These are phyloP conservation scores for Mesorhabditis spiculigera DNA, from an alignment of 2,888 invertebrate genomes.

Conservation along the genomic window DNA sequence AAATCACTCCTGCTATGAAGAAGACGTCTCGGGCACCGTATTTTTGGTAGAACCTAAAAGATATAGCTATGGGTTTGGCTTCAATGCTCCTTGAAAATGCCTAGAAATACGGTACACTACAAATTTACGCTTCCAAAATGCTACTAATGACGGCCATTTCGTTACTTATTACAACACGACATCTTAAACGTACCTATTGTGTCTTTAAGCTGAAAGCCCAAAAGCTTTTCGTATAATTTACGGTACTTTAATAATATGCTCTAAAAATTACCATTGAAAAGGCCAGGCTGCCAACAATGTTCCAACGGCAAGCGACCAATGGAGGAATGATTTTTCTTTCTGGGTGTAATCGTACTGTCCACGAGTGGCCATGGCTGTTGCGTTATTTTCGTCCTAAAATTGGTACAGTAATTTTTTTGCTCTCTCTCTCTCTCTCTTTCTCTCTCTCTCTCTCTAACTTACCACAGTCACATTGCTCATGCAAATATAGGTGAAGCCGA, in stretches of 20 bases:
- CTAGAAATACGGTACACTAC: too few species aligned
- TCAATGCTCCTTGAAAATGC: too few species aligned
- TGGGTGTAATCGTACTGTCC: constrained; percentile 23
- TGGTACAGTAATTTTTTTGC: neutral
- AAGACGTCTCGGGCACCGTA: constrained; percentile 47
- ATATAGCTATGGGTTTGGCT: too few species aligned
- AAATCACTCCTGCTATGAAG: constrained; percentile 42
- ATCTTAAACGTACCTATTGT: too few species aligned
- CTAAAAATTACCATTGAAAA: constrained; percentile 28
- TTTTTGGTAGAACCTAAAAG: constrained; percentile 34
- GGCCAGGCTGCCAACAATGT: constrained; percentile 44
- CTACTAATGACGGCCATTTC: too few species aligned
- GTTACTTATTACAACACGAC: too few species aligned
- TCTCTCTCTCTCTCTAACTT: neutral
- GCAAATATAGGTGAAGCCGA: constrained; percentile 52
- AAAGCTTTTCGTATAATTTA: neutral
- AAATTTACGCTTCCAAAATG: too few species aligned
- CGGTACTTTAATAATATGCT: neutral
- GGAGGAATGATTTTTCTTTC: constrained; percentile 36
- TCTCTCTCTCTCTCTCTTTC: neutral
- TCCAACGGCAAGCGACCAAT: constrained; percentile 46
- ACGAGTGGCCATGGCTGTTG: constrained; percentile 12
- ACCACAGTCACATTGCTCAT: constrained; percentile 28
- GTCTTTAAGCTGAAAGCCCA: neutral
- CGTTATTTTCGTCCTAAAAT: constrained; percentile 6